A percentile compares a stretch with the other conserved stretches of the same genome.
Evolutionary conservation across 2,888 invertebrate species (phyloP).

Genomic region (Criorhina ranunculi): DNA sequence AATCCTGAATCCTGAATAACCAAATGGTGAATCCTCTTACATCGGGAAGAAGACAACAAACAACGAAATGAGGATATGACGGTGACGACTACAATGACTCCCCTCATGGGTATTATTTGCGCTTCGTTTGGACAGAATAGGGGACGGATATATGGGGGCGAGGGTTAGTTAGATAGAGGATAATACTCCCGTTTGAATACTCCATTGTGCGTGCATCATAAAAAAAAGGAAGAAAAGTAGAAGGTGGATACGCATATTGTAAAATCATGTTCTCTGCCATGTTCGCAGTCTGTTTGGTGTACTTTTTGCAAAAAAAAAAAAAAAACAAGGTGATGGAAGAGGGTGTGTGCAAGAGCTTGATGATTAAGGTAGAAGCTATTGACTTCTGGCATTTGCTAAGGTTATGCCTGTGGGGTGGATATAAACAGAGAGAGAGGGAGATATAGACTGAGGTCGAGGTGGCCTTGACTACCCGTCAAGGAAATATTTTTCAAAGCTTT

Average conservation of each 20-base stretch:
- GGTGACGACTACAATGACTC: conserved; percentile 39
- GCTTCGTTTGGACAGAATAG: conserved; percentile 56
- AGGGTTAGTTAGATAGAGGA: conserved; percentile 51
- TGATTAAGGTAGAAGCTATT: conserved; percentile 70
- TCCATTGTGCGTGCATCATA: conserved; percentile 75
- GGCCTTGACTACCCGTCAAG: conserved; percentile 10
- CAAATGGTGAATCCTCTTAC: conserved; percentile 55
- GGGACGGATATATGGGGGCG: conserved; percentile 1
- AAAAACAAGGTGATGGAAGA: conserved; percentile 35
- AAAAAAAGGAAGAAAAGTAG: conserved; percentile 9
- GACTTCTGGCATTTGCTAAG: conserved; percentile 69
- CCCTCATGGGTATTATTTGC: conserved; percentile 60
- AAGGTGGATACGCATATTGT: conserved; percentile 74
- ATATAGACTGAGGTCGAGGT: background rate
- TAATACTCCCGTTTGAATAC: conserved; percentile 73
- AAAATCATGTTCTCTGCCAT: conserved; percentile 67
- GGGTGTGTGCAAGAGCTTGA: conserved; percentile 51
- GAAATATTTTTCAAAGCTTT: conserved; percentile 3
- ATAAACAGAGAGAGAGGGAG: background rate
- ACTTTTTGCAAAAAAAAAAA: conserved; percentile 10
- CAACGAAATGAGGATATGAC: background rate
- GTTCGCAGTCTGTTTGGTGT: conserved; percentile 57
- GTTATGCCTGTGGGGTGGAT: conserved; percentile 14
- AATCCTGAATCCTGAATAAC: conserved; percentile 59
- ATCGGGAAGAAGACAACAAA: conserved; percentile 5